Evolutionary conservation across 2,113 vertebrate genomes (phyloP).

Genomic region (Hymenochirus boettgeri): DNA sequence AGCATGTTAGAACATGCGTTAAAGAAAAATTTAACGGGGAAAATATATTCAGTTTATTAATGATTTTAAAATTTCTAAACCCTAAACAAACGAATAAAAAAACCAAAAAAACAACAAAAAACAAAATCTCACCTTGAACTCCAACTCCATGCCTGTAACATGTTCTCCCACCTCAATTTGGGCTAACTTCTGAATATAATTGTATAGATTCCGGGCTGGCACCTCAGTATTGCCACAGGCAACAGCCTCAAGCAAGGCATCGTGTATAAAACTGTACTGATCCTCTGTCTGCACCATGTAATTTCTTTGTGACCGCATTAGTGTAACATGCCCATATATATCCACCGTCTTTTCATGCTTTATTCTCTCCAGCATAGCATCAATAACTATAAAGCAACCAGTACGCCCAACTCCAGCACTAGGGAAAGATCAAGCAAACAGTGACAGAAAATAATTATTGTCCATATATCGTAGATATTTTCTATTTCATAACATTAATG

Average conservation of each 20-base stretch:
- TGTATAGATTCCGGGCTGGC: slow-evolving; percentile 87
- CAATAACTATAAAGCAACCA: slow-evolving; percentile 95
- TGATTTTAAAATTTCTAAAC: too few species aligned
- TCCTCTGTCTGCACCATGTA: slow-evolving; percentile 99
- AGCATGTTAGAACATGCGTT: too few species aligned
- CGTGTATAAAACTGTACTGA: slow-evolving; percentile 98
- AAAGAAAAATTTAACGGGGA: too few species aligned
- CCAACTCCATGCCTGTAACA: slow-evolving; percentile 94
- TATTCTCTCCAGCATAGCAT: slow-evolving; percentile 95
- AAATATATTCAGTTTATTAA: too few species aligned
- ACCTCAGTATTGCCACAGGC: slow-evolving; percentile 95
- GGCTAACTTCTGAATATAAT: slow-evolving; percentile 92
- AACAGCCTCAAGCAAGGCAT: slow-evolving; percentile 92
- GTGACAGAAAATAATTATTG: too few species aligned
- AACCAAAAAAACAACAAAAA: too few species aligned
- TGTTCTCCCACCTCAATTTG: slow-evolving; percentile 90
- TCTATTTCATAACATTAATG: too few species aligned
- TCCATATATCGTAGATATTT: too few species aligned
- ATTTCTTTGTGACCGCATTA: slow-evolving; percentile 94
- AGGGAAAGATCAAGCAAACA: not conserved
- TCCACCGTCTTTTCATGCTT: slow-evolving; percentile 96
- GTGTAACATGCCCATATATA: slow-evolving; percentile 93
- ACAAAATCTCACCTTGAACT: slow-evolving; percentile 92
- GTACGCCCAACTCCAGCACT: slow-evolving; percentile 92
- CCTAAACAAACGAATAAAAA: too few species aligned